Percentiles rank a stretch among this genome's conserved stretches.
Conservation (phyloP, 2,113 vertebrate species). For the Ceyx melanurus region DNA sequence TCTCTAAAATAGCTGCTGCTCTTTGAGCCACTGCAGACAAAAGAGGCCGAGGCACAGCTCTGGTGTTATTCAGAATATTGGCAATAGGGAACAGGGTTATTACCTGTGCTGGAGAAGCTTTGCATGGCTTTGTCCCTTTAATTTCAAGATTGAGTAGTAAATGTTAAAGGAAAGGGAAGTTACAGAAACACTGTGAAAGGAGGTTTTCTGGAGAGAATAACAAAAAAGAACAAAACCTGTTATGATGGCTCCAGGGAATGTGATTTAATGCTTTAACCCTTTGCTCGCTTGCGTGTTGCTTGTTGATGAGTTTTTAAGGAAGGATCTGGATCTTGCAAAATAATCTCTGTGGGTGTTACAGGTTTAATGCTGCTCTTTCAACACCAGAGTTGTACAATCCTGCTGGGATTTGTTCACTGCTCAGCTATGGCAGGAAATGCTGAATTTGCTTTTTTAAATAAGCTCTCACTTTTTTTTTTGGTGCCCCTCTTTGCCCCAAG, state of each 20-base stretch:
- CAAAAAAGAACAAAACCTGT: neutral
- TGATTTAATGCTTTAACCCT: neutral
- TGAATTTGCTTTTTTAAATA: neutral
- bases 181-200: neutral
- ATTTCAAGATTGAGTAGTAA: neutral
- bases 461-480: fast-evolving
- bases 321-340: neutral
- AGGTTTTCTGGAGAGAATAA: neutral
- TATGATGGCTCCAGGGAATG: neutral
- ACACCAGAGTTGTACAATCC: neutral
- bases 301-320: neutral
- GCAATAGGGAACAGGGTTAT: neutral
- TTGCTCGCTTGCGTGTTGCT: fast-evolving
- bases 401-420: neutral
- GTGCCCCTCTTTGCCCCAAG: neutral
- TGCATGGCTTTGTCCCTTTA: neutral
- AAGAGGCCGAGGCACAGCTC: neutral
- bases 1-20: neutral
- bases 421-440: neutral
- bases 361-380: neutral
- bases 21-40: neutral
- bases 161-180: neutral
- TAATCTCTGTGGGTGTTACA: neutral
- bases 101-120: neutral
- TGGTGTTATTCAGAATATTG: neutral